These are phyloP conservation scores for Myodes glareolus DNA, from an alignment of 2,113 vertebrate genomes.

Conservation along the genomic window DNA sequence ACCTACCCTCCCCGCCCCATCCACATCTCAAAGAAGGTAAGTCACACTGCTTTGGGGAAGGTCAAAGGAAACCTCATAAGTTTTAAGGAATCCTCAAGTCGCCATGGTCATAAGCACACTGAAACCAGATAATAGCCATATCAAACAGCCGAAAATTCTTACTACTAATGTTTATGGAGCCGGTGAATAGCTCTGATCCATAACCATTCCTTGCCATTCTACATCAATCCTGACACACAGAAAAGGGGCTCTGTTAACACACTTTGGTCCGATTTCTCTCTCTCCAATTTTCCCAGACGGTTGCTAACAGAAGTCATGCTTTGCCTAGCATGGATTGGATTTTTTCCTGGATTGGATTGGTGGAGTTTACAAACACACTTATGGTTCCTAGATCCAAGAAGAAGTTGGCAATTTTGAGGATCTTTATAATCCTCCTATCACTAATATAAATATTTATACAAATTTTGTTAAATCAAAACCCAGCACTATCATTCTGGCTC, in stretches of 20 bases:
- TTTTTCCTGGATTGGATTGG: not conserved
- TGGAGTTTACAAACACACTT: not conserved
- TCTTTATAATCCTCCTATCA: not conserved
- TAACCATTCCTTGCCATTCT: not conserved
- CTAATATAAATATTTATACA: not conserved
- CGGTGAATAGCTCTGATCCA: not conserved
- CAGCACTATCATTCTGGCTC: not conserved
- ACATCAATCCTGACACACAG: not conserved
- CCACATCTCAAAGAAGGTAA: no score
- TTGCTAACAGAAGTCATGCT: not conserved
- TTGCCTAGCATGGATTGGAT: not conserved
- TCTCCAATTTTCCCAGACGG: no score
- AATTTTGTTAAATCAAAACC: not conserved
- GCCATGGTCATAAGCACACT: not conserved
- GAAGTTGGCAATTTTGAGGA: not conserved
- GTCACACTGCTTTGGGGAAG: no score
- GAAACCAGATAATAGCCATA: no score
- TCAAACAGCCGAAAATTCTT: not conserved
- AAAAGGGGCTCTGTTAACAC: not conserved
- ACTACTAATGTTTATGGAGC: not conserved
- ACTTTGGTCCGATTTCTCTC: not conserved
- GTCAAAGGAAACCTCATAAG: not conserved
- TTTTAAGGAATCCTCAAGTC: not conserved
- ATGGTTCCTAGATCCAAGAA: not conserved
- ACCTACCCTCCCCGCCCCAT: no score